Evolutionary conservation across 2,113 vertebrate genomes (phyloP).

Genomic region (Hemibagrus wyckioides): DNA sequence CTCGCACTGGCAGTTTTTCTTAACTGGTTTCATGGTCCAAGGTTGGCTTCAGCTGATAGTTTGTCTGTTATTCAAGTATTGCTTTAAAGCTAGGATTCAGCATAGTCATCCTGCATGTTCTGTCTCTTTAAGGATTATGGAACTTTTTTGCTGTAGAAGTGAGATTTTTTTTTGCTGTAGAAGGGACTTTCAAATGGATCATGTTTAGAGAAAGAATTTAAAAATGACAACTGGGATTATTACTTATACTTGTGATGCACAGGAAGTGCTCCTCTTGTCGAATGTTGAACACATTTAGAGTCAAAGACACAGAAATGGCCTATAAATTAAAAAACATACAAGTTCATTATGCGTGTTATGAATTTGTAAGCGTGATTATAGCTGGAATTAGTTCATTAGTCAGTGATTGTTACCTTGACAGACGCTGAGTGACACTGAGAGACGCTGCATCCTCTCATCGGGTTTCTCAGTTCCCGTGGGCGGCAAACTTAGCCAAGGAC

Average conservation of each 20-base stretch:
- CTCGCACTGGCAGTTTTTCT: not conserved
- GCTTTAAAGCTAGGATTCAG: not conserved
- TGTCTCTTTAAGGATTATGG: not conserved
- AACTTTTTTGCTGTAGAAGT: not conserved
- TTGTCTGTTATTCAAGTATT: not conserved
- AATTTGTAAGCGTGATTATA: not conserved
- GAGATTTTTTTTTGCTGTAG: not conserved
- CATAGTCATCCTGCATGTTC: not conserved
- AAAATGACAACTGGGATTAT: not conserved
- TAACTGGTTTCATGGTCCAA: not conserved
- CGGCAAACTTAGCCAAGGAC: conserved; percentile 28
- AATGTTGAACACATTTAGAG: not conserved
- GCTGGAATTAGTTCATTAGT: not conserved
- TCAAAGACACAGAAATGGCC: not conserved
- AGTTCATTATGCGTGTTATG: too few species aligned
- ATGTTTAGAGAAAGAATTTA: not conserved
- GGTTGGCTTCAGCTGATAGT: not conserved
- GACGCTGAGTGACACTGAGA: not conserved
- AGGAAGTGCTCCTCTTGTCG: not conserved
- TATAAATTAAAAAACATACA: not conserved
- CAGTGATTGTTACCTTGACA: conserved; percentile 12
- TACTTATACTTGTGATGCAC: not conserved
- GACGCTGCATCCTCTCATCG: not conserved
- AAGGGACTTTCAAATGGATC: not conserved
- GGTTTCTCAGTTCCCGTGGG: conserved; percentile 13